phyloP scores from a whole-genome alignment of 1,140 invertebrate species.

The Charaxes varanes region DNA sequence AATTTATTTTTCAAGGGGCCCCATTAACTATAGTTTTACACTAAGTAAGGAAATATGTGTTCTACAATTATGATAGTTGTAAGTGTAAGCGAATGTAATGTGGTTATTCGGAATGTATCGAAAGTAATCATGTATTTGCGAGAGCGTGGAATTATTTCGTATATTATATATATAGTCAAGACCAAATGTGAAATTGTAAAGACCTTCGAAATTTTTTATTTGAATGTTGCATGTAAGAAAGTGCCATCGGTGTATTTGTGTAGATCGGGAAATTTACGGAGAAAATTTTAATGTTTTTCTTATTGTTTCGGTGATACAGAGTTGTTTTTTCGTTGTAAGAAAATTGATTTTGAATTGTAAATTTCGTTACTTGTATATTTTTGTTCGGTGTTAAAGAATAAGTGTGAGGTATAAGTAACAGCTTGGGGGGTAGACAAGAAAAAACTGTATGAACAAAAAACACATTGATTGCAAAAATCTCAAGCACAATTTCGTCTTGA shows the following conservation, averaged over 20 bases:
- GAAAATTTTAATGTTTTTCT: constrained; percentile 1
- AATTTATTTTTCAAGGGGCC: constrained; percentile 6
- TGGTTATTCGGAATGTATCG: neutral
- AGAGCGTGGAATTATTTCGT: constrained; percentile 7
- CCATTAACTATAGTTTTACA: neutral
- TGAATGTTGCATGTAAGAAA: neutral
- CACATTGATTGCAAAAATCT: no score
- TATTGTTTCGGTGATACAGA: neutral
- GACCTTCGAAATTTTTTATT: constrained; percentile 3
- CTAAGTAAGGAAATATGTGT: constrained; percentile 7
- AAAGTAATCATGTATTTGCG: constrained; percentile 1
- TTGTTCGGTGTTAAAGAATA: no score
- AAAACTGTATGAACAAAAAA: no score
- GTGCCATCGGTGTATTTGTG: constrained; percentile 15
- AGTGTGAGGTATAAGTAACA: no score
- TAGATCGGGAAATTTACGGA: constrained; percentile 6
- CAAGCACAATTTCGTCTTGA: neutral
- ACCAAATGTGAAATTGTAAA: constrained; percentile 15
- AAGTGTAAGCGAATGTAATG: neutral
- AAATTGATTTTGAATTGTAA: constrained; percentile 19
- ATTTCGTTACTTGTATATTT: constrained; percentile 17
- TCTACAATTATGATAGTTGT: constrained; percentile 3
- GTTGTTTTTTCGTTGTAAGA: constrained; percentile 20
- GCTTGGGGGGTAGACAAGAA: no score
- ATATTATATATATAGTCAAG: constrained; percentile 3